Evolutionary conservation across 2,888 invertebrate genomes (phyloP).

Genomic region (Lasioglossum figueresi): DNA sequence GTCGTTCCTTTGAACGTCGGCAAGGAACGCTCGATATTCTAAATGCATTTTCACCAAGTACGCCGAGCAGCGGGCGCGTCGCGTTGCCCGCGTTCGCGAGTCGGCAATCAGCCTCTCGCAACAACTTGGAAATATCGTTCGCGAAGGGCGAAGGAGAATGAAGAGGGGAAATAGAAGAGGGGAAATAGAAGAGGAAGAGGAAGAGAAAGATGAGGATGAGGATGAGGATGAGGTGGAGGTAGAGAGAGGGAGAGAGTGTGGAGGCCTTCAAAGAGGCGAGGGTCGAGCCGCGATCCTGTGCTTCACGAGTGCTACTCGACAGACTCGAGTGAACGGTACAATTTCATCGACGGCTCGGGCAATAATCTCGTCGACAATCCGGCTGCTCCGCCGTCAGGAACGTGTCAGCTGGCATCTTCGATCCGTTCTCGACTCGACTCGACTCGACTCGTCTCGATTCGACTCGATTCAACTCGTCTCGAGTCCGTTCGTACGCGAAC

Average conservation of each 20-base stretch:
- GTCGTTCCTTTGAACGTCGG: slow-evolving; percentile 29
- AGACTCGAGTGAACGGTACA: slow-evolving; percentile 61
- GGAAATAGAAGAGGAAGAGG: neutral
- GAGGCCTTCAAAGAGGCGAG: slow-evolving; percentile 45
- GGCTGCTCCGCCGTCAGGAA: slow-evolving; percentile 37
- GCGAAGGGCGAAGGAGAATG: slow-evolving; percentile 3
- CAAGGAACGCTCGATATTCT: slow-evolving; percentile 34
- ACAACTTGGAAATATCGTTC: slow-evolving; percentile 47
- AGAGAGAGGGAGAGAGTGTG: neutral
- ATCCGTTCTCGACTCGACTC: slow-evolving; percentile 47
- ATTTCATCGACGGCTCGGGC: slow-evolving; percentile 64
- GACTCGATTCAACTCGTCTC: neutral
- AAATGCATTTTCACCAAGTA: slow-evolving; percentile 42
- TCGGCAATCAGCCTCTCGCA: slow-evolving; percentile 32
- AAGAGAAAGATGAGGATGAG: neutral
- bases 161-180: neutral
- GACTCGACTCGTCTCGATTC: slow-evolving; percentile 40
- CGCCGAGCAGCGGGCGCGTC: neutral
- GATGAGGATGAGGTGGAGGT: neutral
- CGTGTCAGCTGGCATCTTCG: slow-evolving; percentile 72
- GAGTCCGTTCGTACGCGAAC: neutral
- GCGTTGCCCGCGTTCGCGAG: neutral
- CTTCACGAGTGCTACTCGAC: slow-evolving; percentile 55
- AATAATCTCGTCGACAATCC: slow-evolving; percentile 66
- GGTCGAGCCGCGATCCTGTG: slow-evolving; percentile 55